These are phyloP conservation scores for Cepaea nemoralis DNA, from an alignment of 1,140 invertebrate genomes.

Conservation along the genomic window DNA sequence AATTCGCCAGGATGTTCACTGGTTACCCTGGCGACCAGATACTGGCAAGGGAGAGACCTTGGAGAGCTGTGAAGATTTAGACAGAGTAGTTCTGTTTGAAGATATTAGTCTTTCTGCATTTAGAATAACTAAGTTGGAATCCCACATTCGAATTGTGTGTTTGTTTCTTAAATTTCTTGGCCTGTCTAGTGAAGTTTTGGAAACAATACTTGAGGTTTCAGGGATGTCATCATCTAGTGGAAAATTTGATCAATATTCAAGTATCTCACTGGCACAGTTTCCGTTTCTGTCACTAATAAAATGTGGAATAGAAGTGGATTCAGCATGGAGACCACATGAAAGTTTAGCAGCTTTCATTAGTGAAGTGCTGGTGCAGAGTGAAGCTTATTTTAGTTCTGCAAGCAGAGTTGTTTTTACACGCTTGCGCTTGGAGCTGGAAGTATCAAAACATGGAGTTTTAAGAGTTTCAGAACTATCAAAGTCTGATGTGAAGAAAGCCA, in stretches of 20 bases:
- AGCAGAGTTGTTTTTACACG: conserved; percentile 53
- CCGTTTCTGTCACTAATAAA: neutral
- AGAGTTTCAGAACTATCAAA: conserved; percentile 33
- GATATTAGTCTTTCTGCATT: conserved; percentile 70
- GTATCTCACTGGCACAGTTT: neutral
- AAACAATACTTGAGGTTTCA: neutral
- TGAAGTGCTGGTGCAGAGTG: conserved; percentile 52
- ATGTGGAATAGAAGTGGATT: conserved; percentile 10
- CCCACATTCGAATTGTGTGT: conserved; percentile 64
- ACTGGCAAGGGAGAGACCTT: conserved; percentile 62
- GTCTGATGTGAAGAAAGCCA: conserved; percentile 59
- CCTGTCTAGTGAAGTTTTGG: conserved; percentile 43
- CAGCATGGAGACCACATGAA: conserved; percentile 31
- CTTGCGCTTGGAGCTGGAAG: conserved; percentile 55
- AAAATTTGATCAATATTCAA: conserved; percentile 27
- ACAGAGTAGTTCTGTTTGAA: conserved; percentile 72
- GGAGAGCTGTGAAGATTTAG: conserved; percentile 73
- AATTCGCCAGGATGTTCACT: conserved; percentile 68
- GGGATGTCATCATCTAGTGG: neutral
- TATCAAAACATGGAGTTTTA: conserved; percentile 31
- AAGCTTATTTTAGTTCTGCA: conserved; percentile 48
- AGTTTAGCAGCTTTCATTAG: conserved; percentile 33
- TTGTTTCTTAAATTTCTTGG: conserved; percentile 70
- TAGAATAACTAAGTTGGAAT: conserved; percentile 53
- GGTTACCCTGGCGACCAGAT: conserved; percentile 73